Evolutionary conservation across 2,888 invertebrate genomes (phyloP).

Genomic region (Elysia crispata): DNA sequence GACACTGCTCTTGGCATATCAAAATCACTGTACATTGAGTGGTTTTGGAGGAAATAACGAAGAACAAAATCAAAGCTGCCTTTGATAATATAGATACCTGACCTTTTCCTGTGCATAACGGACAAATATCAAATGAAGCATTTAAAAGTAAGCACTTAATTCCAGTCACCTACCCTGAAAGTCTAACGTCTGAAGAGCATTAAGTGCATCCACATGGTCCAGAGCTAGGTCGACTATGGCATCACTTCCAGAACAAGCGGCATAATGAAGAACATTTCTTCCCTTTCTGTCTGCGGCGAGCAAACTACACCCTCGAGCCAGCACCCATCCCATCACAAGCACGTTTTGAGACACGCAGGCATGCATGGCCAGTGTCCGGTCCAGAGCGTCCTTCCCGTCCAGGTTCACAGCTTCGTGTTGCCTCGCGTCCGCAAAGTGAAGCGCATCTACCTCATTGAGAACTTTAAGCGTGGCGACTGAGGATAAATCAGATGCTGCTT

Average conservation of each 20-base stretch:
- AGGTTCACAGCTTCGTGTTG: not conserved
- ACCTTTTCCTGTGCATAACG: too few relatives aligned
- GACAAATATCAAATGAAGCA: too few relatives aligned
- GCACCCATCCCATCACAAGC: constrained; percentile 56
- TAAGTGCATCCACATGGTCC: constrained; percentile 46
- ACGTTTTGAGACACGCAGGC: constrained; percentile 63
- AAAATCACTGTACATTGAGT: too few relatives aligned
- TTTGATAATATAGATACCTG: too few relatives aligned
- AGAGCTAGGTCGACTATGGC: constrained; percentile 59
- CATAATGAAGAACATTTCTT: constrained; percentile 63
- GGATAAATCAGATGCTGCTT: too few relatives aligned
- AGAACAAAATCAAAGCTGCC: too few relatives aligned
- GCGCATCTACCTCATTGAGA: too few relatives aligned
- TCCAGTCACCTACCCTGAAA: constrained; percentile 6
- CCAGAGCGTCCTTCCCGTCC: constrained; percentile 61
- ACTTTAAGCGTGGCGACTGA: too few relatives aligned
- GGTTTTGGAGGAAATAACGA: too few relatives aligned
- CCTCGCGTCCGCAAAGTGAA: not conserved
- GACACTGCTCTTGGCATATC: too few relatives aligned
- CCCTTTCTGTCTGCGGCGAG: constrained; percentile 62
- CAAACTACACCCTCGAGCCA: constrained; percentile 54
- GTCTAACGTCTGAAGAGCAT: not conserved
- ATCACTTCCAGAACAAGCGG: constrained; percentile 58
- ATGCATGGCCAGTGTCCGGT: constrained; percentile 66
- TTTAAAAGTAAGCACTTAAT: too few relatives aligned